Evolutionary conservation across 2,888 invertebrate genomes (phyloP).

Genomic region (Thymelicus sylvestris): DNA sequence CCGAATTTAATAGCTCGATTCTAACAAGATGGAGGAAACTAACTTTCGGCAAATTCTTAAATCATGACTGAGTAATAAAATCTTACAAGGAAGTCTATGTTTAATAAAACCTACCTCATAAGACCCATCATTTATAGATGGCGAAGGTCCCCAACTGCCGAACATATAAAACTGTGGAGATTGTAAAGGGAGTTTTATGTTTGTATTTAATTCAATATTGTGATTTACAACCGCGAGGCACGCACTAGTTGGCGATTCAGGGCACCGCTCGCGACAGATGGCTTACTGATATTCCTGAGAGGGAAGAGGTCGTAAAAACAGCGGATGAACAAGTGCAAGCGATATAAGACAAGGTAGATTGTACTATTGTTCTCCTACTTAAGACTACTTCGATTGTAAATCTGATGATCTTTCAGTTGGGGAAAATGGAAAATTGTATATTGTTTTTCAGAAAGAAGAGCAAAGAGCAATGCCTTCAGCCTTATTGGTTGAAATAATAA

Average conservation of each 20-base stretch:
- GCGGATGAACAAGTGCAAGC: constrained; percentile 24
- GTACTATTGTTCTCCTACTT: too few species aligned
- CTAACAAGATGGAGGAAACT: not conserved
- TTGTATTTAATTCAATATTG: constrained; percentile 45
- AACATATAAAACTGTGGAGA: constrained; percentile 28
- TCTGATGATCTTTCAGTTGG: too few species aligned
- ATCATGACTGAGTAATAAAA: not conserved
- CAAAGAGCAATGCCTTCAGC: too few species aligned
- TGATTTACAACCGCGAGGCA: constrained; percentile 35
- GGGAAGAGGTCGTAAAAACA: constrained; percentile 45
- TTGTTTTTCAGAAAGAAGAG: too few species aligned
- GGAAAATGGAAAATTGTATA: too few species aligned
- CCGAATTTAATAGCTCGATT: too few species aligned
- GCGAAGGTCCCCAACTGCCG: constrained; percentile 10
- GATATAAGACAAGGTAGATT: too few species aligned
- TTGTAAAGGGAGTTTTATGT: constrained; percentile 38
- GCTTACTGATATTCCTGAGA: constrained; percentile 61
- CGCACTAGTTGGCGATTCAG: constrained; percentile 62
- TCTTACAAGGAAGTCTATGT: not conserved
- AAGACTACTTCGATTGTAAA: too few species aligned
- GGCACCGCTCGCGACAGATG: constrained; percentile 66
- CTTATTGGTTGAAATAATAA: too few species aligned
- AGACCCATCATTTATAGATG: not conserved
- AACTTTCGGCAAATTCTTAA: not conserved
- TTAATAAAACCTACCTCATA: constrained; percentile 6